A percentile compares a stretch with the other conserved stretches of the same genome.
phyloP scores from a whole-genome alignment of 2,888 invertebrate species.

The Temnothorax unifasciatus region DNA sequence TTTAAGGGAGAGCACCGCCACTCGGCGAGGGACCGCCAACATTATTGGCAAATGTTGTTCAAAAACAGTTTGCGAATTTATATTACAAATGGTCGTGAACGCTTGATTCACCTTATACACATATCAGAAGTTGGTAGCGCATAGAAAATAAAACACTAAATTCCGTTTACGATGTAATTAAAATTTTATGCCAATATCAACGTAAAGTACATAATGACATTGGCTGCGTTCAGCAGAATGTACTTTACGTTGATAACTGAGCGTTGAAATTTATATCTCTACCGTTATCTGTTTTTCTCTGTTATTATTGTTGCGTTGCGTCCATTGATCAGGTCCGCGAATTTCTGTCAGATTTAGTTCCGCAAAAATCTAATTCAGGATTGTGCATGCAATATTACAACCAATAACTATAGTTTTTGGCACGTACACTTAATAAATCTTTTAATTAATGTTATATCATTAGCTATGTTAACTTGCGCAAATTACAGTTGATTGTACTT shows the following conservation, averaged over 20 bases:
- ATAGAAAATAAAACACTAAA: neutral
- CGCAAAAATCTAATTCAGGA: neutral
- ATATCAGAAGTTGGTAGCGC: neutral
- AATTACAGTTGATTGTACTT: neutral
- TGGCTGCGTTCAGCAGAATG: no score
- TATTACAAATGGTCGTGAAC: neutral
- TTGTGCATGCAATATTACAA: neutral
- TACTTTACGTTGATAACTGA: neutral
- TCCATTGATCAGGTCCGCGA: neutral
- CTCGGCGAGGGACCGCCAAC: neutral
- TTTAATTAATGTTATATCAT: neutral
- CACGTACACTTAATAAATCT: neutral
- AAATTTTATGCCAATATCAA: neutral
- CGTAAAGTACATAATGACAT: neutral
- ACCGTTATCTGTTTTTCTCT: neutral
- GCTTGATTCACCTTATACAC: no score
- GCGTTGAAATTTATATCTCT: neutral
- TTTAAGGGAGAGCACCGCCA: neutral
- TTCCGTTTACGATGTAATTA: neutral
- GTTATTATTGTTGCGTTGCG: neutral
- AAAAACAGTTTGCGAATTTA: constrained; percentile 43
- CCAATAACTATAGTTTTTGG: neutral
- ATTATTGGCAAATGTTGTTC: constrained; percentile 38
- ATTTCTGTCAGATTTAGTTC: neutral
- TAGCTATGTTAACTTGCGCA: neutral